Percentiles rank a stretch among this genome's conserved stretches.
phyloP scores from a whole-genome alignment of 2,888 invertebrate species.

The Lycaena phlaeas region DNA sequence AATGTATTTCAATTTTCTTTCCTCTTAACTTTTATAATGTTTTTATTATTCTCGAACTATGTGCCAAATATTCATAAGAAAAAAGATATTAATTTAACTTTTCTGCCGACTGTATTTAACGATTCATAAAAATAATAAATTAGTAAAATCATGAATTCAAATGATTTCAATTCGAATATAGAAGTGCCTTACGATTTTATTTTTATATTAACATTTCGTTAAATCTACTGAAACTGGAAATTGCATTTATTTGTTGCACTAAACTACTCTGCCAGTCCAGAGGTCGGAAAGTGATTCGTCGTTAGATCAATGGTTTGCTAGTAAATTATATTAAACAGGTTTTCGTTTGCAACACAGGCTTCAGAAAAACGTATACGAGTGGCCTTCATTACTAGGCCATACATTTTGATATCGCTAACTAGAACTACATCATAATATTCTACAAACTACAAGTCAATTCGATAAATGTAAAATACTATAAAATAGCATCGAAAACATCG shows the following conservation, averaged over 20 bases:
- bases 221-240: constrained; percentile 30
- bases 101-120: neutral
- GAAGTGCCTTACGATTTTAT: constrained; percentile 71
- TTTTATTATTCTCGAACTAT: constrained; percentile 47
- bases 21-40: neutral
- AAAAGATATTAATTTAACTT: neutral
- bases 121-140: constrained; percentile 21
- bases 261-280: constrained; percentile 45
- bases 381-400: neutral
- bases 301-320: constrained; percentile 34
- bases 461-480: no score
- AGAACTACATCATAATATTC: constrained; percentile 19
- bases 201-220: constrained; percentile 50
- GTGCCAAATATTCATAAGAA: constrained; percentile 37
- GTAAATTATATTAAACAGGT: constrained; percentile 26
- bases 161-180: constrained; percentile 60
- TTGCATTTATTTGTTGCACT: constrained; percentile 58
- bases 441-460: constrained; percentile 57
- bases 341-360: constrained; percentile 13
- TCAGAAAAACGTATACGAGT: neutral
- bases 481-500: constrained; percentile 14
- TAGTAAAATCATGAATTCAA: constrained; percentile 44
- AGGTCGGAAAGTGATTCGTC: constrained; percentile 28
- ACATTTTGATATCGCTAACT: constrained; percentile 1
- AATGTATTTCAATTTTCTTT: neutral